A percentile compares a stretch with the other conserved stretches of the same genome.
These are phyloP conservation scores for Centropus bengalensis DNA, from an alignment of 2,113 vertebrate species.

Conservation along the genomic window DNA sequence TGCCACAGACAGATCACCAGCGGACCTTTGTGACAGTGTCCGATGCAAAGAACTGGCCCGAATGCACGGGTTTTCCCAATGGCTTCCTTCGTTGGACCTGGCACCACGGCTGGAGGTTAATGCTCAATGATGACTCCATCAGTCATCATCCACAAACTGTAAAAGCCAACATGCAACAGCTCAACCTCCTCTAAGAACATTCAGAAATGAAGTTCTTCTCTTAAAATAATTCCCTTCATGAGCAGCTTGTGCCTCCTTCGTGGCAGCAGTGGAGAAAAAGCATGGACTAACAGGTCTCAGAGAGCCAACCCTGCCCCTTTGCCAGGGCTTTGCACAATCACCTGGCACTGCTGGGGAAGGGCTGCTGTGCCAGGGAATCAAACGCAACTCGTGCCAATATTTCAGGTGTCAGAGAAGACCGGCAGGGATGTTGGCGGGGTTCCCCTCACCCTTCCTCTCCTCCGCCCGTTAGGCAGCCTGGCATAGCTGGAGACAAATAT, in stretches of 20 bases:
- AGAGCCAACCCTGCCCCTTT: neutral
- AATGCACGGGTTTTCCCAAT: neutral
- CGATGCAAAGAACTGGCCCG: neutral
- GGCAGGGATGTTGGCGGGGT: too few relatives aligned
- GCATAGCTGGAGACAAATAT: neutral
- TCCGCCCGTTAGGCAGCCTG: neutral
- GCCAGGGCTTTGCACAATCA: neutral
- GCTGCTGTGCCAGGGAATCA: neutral
- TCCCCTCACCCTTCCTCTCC: neutral
- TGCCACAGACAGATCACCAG: neutral
- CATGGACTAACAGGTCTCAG: neutral
- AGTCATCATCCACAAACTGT: neutral
- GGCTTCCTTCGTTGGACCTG: neutral
- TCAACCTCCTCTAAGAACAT: rapidly evolving
- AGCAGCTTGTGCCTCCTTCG: neutral
- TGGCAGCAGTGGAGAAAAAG: neutral
- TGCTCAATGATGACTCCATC: neutral
- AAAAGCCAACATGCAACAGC: neutral
- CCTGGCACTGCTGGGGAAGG: neutral
- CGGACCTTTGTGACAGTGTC: rapidly evolving
- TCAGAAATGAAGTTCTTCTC: neutral
- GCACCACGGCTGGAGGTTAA: neutral
- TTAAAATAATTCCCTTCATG: neutral
- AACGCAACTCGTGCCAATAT: neutral
- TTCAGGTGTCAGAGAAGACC: neutral